phyloP scores from a whole-genome alignment of 2,888 invertebrate species.

The Tinea pellionella region DNA sequence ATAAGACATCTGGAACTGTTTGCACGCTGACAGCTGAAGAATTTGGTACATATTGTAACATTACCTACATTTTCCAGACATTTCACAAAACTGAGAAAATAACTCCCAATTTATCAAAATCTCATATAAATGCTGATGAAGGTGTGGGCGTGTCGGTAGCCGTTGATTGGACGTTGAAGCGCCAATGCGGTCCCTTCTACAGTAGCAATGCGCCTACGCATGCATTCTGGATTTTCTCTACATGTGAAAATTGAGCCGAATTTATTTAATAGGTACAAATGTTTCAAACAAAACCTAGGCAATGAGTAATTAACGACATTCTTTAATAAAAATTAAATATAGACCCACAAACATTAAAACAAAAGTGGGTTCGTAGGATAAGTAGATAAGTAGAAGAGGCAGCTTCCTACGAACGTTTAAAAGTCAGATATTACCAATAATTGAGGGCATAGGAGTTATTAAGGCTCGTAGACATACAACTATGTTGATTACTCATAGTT shows the following conservation, averaged over 20 bases:
- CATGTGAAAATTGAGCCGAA: neutral
- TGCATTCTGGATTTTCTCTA: neutral
- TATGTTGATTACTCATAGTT: conserved; percentile 64
- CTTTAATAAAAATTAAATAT: neutral
- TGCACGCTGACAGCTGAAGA: neutral
- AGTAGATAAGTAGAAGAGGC: neutral
- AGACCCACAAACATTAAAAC: neutral
- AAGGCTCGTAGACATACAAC: conserved; percentile 53
- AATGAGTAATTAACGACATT: neutral
- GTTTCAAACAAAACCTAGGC: too few relatives aligned
- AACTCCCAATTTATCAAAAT: neutral
- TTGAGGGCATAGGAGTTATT: conserved; percentile 52
- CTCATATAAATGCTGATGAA: neutral
- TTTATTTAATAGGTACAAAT: neutral
- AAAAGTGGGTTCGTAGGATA: too few relatives aligned
- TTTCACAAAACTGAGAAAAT: neutral
- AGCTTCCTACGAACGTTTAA: conserved; percentile 41
- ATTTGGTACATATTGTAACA: neutral
- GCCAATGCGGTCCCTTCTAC: conserved; percentile 63
- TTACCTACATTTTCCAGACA: neutral
- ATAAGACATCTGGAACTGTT: neutral
- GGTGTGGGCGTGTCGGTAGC: conserved; percentile 48
- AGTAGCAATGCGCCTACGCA: conserved; percentile 32
- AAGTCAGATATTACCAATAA: conserved; percentile 63
- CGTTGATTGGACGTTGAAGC: conserved; percentile 52